Base-by-base conservation (phyloP, 2,888 invertebrate species). In the Limnephilus lunatus region DNA sequence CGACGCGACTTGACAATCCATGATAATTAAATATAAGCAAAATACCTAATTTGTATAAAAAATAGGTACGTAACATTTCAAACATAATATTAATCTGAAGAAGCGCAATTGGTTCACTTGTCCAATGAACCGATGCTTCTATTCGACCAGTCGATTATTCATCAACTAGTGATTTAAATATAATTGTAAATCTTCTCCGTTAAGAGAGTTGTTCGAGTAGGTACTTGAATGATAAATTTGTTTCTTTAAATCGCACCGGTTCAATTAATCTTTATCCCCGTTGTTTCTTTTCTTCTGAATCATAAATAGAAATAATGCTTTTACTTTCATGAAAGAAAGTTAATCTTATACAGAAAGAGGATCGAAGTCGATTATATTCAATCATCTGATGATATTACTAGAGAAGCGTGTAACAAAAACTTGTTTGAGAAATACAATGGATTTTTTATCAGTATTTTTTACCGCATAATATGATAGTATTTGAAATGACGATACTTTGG, bases 251-350 rank as follows among this genome's bases (percentile, higher is more conserved):
- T 83, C 35, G 25, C 35, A 7, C 9, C 35, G 19, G 19, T 83
- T 35, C 83, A 35, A 83, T 83, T 83, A 83, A 83, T 83, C 83
- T 83, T 32, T 83, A 53, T 53, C 53, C 53, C 25, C 68, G 25
- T 35, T 83, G 35, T 35, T 83, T 83, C 35, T 83, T 35, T 83
- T 83, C 35, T 83, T 35, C 7, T 83, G 83, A 83, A 35, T 83
- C 35, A 32, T n/a, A 15, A 83, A 68, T 68, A 68, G 68, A 68
- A 25, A 83, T 83, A 83, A 35, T 32, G 83, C 83, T 83, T 83
- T 83, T 83, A 83, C 83, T 83, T 83, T 83, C 83, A 39, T 83
- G 83, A 83, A 83, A 83, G 83, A 83, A 83, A 83, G 83, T 32
- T 83, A 83, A 39, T 31, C 35, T 68, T n/a, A 25, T n/a, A 68